phyloP scores from a whole-genome alignment of 2,113 vertebrate genomes.

The Sapayoa aenigma region DNA sequence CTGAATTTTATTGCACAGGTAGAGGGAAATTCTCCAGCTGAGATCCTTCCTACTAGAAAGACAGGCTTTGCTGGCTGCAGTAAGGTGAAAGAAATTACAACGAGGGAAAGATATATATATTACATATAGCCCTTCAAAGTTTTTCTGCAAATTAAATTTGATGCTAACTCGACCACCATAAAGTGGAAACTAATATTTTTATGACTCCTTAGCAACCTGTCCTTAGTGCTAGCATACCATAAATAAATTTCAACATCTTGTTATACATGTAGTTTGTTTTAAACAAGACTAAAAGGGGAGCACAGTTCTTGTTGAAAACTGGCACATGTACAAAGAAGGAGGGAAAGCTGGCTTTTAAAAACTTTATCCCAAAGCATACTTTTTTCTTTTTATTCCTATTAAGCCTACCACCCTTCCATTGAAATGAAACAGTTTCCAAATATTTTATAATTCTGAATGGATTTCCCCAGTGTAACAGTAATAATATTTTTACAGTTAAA shows the following conservation, averaged over 20 bases:
- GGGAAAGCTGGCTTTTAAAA: background rate
- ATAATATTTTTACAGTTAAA: slow-evolving; percentile 67
- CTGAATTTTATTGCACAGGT: background rate
- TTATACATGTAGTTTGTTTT: slow-evolving; percentile 43
- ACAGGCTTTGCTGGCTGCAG: background rate
- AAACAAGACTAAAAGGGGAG: slow-evolving; percentile 41
- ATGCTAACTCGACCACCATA: background rate
- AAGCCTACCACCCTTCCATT: background rate
- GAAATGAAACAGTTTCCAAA: slow-evolving; percentile 51
- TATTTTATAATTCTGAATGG: slow-evolving; percentile 35
- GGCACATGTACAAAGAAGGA: background rate
- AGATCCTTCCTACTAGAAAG: background rate
- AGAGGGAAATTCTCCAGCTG: background rate
- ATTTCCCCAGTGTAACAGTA: slow-evolving; percentile 49
- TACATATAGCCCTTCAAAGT: background rate
- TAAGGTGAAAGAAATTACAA: background rate
- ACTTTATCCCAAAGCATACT: background rate
- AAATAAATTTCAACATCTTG: slow-evolving; percentile 49
- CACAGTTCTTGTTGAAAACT: slow-evolving; percentile 11
- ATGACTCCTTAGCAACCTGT: slow-evolving; percentile 53
- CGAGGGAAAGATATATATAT: background rate
- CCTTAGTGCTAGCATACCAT: slow-evolving; percentile 45
- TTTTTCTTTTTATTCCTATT: background rate
- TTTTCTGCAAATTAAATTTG: background rate
- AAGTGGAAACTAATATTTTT: slow-evolving; percentile 62